Percentiles rank a stretch among this genome's conserved stretches.
Conservation (phyloP, 2,113 vertebrate genomes). For the Monarcha castaneiventris region DNA sequence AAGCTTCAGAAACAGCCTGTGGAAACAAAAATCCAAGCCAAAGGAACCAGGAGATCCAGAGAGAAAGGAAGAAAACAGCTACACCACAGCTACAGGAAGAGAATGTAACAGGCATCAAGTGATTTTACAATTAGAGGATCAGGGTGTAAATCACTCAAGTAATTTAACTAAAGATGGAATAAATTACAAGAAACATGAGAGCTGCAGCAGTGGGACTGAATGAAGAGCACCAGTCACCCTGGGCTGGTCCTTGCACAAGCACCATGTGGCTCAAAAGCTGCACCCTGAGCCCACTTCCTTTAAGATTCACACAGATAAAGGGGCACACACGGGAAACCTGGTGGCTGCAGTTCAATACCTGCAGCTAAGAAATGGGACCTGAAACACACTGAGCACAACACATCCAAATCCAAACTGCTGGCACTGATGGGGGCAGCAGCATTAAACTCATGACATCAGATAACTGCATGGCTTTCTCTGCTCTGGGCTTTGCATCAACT, state of each 20-base stretch:
- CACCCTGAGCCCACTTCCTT: background rate
- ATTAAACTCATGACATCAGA: background rate
- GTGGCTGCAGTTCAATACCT: background rate
- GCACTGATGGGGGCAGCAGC: background rate
- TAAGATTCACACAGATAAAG: background rate
- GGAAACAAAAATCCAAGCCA: background rate
- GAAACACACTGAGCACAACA: background rate
- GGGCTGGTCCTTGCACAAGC: background rate
- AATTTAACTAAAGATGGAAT: background rate
- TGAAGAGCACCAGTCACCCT: background rate
- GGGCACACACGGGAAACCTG: background rate
- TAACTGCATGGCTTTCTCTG: background rate
- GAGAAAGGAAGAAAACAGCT: background rate
- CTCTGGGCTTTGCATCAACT: background rate
- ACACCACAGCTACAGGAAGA: background rate
- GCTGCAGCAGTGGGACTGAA: background rate
- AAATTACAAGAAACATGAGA: background rate
- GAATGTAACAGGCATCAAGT: background rate
- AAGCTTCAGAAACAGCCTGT: background rate
- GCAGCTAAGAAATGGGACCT: background rate
- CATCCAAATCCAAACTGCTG: background rate
- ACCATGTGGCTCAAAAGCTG: background rate
- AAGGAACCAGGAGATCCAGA: background rate
- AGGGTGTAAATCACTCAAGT: background rate
- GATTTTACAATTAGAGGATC: background rate